Base-by-base conservation (phyloP, 2,113 vertebrate species). In the Saguinus midas region DNA sequence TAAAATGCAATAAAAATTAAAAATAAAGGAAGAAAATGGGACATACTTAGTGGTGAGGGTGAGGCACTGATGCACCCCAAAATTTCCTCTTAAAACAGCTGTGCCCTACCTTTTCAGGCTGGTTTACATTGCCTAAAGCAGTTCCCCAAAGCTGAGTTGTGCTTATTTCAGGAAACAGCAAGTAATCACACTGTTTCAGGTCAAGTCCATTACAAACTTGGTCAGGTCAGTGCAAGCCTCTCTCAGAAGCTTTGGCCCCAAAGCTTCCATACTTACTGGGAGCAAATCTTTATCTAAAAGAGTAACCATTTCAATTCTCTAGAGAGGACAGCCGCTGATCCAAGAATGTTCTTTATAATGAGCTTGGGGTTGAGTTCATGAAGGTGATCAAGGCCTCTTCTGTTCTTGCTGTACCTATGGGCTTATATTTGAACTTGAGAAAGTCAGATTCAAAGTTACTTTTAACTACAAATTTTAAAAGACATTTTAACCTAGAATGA, bases 81-180 rank as follows among this genome's bases (percentile, higher is more conserved):
- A 97, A 97, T 88, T 61, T 92, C 91, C 96, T 96, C 97, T 96
- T 95, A 92, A 96, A 95, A 93, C 86, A 96, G 78, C 48, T 89
- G 97, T 97, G 82, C 93, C 90, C 95, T 98, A 89, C 89, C 92
- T 98, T 94, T 27, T 96, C 76, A 58, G 96, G 87, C 97, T 97
- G 97, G 90, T 79, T 92, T 97, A 76, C 80, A 81, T 94, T 37
- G 57, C 97, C 97, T 94, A 76, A 96, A 98, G 97, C 97, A 97
- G 96, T 87, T 92, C 93, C 84, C 76, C 32, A 92, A 96, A 98
- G 95, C 70, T 96, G 83, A 98, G 70, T 83, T 95, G 95, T 83
- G 72, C 96, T 97, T 98, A 98, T 98, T 98, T 98, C 97, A 86
- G 97, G 92, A 98, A 98, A 91, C 61, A 96, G 83, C 83, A 98